A percentile compares a stretch with the other conserved stretches of the same genome.
Evolutionary conservation across 2,888 invertebrate species (phyloP).

Genomic region (Drosophila helvetica): DNA sequence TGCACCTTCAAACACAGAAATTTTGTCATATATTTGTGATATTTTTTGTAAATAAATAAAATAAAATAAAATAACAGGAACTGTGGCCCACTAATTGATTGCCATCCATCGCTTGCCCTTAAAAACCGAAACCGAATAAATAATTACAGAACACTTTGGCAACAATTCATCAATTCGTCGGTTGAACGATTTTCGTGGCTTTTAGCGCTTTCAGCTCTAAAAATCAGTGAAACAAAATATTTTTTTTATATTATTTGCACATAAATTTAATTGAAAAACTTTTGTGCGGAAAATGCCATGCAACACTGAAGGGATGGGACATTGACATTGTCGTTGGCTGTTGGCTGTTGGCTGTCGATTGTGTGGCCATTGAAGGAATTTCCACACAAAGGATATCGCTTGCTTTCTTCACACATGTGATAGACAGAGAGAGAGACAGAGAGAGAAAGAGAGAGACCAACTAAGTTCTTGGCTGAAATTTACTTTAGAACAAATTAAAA

Average conservation of each 20-base stretch:
- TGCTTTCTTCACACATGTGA: constrained; percentile 50
- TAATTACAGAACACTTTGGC: not conserved
- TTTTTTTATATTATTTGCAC: constrained; percentile 55
- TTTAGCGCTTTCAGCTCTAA: constrained; percentile 26
- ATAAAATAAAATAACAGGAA: not conserved
- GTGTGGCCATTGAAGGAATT: constrained; percentile 56
- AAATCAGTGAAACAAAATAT: constrained; percentile 35
- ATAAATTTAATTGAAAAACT: constrained; percentile 71
- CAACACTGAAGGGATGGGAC: not conserved
- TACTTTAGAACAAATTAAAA: constrained; percentile 75
- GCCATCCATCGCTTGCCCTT: not conserved
- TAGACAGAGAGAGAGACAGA: constrained; percentile 31
- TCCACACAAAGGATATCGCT: constrained; percentile 35
- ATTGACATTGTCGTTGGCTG: constrained; percentile 1
- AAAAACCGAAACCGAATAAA: not conserved
- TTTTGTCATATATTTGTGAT: not conserved
- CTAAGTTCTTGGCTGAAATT: constrained; percentile 67
- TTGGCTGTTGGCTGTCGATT: constrained; percentile 46
- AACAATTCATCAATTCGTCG: not conserved
- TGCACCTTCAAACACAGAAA: too few species aligned
- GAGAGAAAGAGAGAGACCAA: constrained; percentile 24
- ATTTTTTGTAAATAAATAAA: not conserved
- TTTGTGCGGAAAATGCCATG: constrained; percentile 30
- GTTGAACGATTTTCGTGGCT: constrained; percentile 48
- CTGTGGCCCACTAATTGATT: not conserved